These are phyloP conservation scores for Zaprionus nigranus DNA, from an alignment of 1,140 invertebrate species.

Conservation along the genomic window DNA sequence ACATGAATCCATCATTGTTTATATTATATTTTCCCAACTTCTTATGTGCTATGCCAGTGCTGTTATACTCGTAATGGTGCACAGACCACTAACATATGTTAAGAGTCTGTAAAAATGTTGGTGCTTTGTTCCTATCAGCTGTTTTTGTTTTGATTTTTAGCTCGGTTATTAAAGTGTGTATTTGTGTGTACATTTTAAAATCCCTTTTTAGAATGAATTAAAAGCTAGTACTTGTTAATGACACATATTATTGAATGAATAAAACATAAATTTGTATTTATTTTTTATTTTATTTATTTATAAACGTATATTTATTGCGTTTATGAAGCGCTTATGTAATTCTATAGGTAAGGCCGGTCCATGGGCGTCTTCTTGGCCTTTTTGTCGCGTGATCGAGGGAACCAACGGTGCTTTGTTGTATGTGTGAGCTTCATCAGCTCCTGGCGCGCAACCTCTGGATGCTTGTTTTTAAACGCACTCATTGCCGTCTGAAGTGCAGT, in stretches of 20 bases:
- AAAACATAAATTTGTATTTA: constrained; percentile 8
- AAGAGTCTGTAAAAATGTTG: too few species aligned
- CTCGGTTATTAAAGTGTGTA: background rate
- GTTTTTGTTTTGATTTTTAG: constrained; percentile 35
- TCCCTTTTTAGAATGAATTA: background rate
- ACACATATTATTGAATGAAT: background rate
- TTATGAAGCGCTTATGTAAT: constrained; percentile 60
- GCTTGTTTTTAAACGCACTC: constrained; percentile 88
- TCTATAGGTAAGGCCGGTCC: constrained; percentile 90
- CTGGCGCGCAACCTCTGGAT: constrained; percentile 86
- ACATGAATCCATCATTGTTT: background rate
- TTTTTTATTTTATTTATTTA: background rate
- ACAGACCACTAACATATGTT: too few species aligned
- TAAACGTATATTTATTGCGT: constrained; percentile 30
- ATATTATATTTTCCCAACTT: background rate
- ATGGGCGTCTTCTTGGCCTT: constrained; percentile 88
- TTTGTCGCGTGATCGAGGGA: constrained; percentile 88
- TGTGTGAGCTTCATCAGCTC: constrained; percentile 91
- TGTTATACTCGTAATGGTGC: constrained; percentile 35
- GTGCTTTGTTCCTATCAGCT: constrained; percentile 23
- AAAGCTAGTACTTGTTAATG: background rate
- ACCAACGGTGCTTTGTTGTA: constrained; percentile 93
- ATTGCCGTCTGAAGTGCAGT: constrained; percentile 87
- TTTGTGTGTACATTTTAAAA: background rate
- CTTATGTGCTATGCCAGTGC: background rate